Evolutionary conservation across 1,140 invertebrate genomes (phyloP), one percentile per base, ranked within the genome.

Genomic region (Cotesia typhae): DNA sequence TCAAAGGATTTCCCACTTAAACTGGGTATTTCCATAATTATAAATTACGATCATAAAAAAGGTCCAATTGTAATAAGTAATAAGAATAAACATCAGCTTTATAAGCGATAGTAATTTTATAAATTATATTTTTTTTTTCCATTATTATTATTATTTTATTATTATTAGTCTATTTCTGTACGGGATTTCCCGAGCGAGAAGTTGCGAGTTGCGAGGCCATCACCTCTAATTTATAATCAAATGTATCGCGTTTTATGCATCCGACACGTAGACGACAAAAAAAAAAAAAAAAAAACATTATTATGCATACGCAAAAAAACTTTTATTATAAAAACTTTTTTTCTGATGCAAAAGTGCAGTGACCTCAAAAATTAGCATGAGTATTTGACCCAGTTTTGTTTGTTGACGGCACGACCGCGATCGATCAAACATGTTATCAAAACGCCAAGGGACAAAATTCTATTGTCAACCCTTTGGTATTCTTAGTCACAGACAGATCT

Each of bases 391-490:
- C 35, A 60, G 35, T 67, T 47, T 72, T 35, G 17, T 17, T 47
- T 57, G 38, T 36, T 57, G 38, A 72, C 53, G 63, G 57, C 64
- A 67, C 38, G 41, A 67, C 55, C 28, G 38, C 14, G 20, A 72
- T 72, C 70, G 70, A 72, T 66, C 70, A 72, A 72, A 72, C 70
- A 72, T 57, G 38, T 53, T 53, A 65, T 36, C n/a, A 47, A 47
- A 47, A 47, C 41, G n/a, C 28, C 64, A 47, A 60, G n/a, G 64
- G 70, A 72, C 70, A 66, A 51, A 66, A 51, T 72, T 28, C 53
- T 59, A n/a, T 60, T 72, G 70, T 72, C 70, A 72, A 72, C 70
- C 53, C 28, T n/a, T 10, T 14, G 64, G 4, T 71, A 36, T 71
- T 55, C 37, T 64, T 41, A 71, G 70, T 71, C 52, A 51, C 28